Percentiles rank a stretch among this genome's conserved stretches.
Evolutionary conservation across 2,113 vertebrate species (phyloP).

Genomic region (Alethe castanea): DNA sequence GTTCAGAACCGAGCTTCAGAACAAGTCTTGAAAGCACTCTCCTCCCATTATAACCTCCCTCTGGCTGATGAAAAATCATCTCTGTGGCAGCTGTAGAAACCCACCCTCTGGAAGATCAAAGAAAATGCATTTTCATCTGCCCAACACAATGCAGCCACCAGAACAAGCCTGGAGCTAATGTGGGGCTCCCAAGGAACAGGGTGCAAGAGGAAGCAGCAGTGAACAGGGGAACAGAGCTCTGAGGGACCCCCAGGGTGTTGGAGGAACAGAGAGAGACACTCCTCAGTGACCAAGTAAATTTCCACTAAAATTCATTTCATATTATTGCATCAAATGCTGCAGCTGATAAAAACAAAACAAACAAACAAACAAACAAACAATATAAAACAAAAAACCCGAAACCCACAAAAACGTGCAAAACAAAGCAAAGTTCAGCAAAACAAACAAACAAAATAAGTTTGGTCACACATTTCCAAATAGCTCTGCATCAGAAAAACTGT

Average conservation of each 20-base stretch:
- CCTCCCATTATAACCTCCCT: not conserved
- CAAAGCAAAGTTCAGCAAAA: not conserved
- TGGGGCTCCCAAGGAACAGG: not conserved
- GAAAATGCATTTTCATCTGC: not conserved
- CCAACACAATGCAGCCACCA: not conserved
- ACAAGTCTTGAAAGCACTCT: not conserved
- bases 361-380: not conserved
- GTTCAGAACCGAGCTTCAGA: not conserved
- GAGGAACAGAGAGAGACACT: not conserved
- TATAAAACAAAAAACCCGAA: not conserved
- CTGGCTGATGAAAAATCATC: not conserved
- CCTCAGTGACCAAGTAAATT: not conserved
- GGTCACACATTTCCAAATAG: not conserved
- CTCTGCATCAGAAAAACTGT: not conserved
- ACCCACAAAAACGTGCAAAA: not conserved
- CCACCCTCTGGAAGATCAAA: not conserved
- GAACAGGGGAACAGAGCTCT: not conserved
- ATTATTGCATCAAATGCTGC: not conserved
- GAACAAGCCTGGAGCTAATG: not conserved
- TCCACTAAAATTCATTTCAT: not conserved
- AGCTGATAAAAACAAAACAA: not conserved
- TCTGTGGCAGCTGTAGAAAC: not conserved
- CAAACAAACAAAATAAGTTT: not conserved
- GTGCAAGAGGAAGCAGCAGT: not conserved
- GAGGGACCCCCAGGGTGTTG: not conserved